Evolutionary conservation across 2,888 invertebrate species (phyloP).

Genomic region (Merodon equestris): DNA sequence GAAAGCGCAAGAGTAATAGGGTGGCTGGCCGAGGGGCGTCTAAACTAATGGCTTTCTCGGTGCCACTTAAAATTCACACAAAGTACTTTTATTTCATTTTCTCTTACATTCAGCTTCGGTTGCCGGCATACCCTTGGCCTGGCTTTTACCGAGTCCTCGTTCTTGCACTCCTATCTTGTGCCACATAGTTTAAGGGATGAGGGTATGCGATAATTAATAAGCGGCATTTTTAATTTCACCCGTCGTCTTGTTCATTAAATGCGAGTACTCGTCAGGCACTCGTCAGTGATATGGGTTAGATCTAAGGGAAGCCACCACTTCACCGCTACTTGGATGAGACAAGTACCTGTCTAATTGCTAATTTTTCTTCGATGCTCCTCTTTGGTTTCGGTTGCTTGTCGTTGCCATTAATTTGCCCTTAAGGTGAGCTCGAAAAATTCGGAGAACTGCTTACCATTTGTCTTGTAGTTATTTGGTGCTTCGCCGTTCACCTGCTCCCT

Average conservation of each 20-base stretch:
- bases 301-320: slow-evolving; percentile 18
- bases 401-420: slow-evolving; percentile 23
- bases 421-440: slow-evolving; percentile 10
- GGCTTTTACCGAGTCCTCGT: neutral
- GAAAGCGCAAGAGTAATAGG: too few relatives aligned
- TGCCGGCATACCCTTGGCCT: too few relatives aligned
- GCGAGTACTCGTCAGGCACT: neutral
- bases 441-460: neutral
- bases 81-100: slow-evolving; percentile 52
- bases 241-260: slow-evolving; percentile 47
- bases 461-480: neutral
- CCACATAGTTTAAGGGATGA: too few relatives aligned
- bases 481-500: slow-evolving; percentile 24
- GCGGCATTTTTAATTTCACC: slow-evolving; percentile 25
- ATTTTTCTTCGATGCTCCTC: slow-evolving; percentile 12
- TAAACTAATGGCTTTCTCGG: slow-evolving; percentile 59
- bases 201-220: slow-evolving; percentile 35
- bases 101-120: neutral
- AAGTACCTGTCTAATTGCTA: slow-evolving; percentile 57
- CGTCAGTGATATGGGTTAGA: slow-evolving; percentile 8
- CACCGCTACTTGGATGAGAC: slow-evolving; percentile 29
- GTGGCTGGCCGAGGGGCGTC: slow-evolving; percentile 2
- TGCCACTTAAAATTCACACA: slow-evolving; percentile 59
- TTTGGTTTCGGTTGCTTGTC: neutral
- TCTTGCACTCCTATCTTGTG: slow-evolving; percentile 22